Conservation (phyloP, 1,140 invertebrate genomes). For the Drosophila mayri region DNA sequence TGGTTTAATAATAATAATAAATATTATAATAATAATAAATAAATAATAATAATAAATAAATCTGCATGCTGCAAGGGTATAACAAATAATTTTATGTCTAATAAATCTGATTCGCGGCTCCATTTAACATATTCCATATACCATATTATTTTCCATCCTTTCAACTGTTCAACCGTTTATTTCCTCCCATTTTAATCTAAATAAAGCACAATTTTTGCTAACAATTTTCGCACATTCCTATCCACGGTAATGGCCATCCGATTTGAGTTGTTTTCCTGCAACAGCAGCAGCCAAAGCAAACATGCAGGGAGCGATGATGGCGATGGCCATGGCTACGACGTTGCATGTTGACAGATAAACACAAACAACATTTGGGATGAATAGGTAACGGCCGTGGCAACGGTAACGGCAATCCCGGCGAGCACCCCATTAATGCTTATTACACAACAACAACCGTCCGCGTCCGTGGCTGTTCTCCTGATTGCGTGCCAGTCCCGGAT, state of each 20-base stretch:
- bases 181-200: not conserved
- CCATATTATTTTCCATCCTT: too few relatives aligned
- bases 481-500: conserved; percentile 65
- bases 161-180: not conserved
- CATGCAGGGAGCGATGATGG: conserved; percentile 41
- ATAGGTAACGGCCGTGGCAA: conserved; percentile 58
- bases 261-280: conserved; percentile 33
- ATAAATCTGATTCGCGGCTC: not conserved
- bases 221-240: conserved; percentile 1
- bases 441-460: conserved; percentile 53
- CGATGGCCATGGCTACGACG: conserved; percentile 44
- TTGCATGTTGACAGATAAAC: conserved; percentile 82
- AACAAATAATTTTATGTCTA: too few relatives aligned
- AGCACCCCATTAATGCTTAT: conserved; percentile 76
- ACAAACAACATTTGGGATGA: conserved; percentile 76
- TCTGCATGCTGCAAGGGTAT: too few relatives aligned
- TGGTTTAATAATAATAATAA: too few relatives aligned
- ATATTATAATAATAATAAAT: too few relatives aligned
- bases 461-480: conserved; percentile 46
- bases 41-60: too few relatives aligned
- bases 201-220: not conserved
- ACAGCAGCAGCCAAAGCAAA: conserved; percentile 23
- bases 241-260: conserved; percentile 32
- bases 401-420: conserved; percentile 49
- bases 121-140: too few relatives aligned